A percentile compares a stretch with the other conserved stretches of the same genome.
Conservation (phyloP, 2,888 invertebrate species). For the Erebia ligea region DNA sequence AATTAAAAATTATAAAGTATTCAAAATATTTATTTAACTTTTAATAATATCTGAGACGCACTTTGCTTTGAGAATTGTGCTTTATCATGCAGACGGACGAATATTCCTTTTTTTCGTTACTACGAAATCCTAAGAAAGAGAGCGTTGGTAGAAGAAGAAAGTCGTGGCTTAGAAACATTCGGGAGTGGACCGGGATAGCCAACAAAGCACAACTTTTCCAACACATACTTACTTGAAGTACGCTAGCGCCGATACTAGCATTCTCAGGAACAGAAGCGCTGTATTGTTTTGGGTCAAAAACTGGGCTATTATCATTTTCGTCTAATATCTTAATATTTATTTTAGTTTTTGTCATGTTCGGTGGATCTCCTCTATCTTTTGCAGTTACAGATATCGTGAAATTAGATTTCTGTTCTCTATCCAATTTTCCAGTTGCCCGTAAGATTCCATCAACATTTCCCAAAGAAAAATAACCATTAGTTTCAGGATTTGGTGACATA, state of each 20-base stretch:
- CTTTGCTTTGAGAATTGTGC: no score
- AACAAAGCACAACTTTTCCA: neutral
- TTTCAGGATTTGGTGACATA: constrained; percentile 86
- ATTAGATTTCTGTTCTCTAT: constrained; percentile 90
- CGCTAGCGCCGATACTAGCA: constrained; percentile 95
- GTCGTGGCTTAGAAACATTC: no score
- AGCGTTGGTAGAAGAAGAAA: no score
- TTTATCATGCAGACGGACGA: no score
- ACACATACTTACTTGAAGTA: constrained; percentile 88
- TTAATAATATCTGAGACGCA: no score
- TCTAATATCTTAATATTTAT: constrained; percentile 90
- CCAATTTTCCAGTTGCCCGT: constrained; percentile 92
- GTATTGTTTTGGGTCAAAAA: constrained; percentile 94
- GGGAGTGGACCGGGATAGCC: no score
- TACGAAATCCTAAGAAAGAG: no score
- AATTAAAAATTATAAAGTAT: no score
- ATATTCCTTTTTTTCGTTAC: no score
- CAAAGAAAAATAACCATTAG: constrained; percentile 89
- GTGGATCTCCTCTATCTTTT: constrained; percentile 93
- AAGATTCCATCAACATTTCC: constrained; percentile 94
- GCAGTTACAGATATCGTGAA: constrained; percentile 92
- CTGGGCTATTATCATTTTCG: constrained; percentile 95
- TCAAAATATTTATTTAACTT: no score
- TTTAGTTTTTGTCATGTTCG: constrained; percentile 87
- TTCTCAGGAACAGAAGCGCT: constrained; percentile 96